A percentile compares a stretch with the other conserved stretches of the same genome.
Evolutionary conservation across 2,797 vertebrate genomes (phyloP).

Genomic region (Onychomys torridus): DNA sequence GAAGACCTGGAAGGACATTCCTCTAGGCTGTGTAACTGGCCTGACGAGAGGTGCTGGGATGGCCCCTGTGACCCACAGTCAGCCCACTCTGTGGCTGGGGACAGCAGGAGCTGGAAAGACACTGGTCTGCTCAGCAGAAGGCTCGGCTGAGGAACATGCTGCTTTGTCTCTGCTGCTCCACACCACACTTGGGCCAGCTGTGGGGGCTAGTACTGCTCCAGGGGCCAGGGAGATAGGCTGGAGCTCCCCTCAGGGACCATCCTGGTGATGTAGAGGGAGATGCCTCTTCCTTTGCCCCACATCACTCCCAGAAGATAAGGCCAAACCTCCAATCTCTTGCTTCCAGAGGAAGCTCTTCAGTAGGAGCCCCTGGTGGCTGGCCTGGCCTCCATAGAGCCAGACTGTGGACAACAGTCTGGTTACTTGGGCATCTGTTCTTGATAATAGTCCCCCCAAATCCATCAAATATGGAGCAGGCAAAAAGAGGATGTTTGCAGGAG

Average conservation of each 20-base stretch:
- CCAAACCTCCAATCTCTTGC: accelerated
- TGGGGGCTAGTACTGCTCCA: neutral
- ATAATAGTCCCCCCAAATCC: neutral
- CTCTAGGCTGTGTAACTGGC: neutral
- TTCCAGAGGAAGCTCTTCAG: neutral
- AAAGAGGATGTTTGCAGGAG: neutral
- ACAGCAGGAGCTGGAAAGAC: neutral
- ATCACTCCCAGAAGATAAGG: neutral
- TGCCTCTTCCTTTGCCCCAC: neutral
- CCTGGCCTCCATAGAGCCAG: neutral
- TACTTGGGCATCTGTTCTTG: neutral
- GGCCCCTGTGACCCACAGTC: too few relatives aligned
- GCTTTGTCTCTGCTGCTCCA: neutral
- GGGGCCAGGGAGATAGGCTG: neutral
- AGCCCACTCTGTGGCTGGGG: accelerated
- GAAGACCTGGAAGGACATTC: neutral
- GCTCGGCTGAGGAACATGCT: neutral
- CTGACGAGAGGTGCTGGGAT: neutral
- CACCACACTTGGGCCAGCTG: neutral
- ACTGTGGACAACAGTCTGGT: neutral
- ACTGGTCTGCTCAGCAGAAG: neutral
- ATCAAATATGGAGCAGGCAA: neutral
- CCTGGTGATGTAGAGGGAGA: neutral
- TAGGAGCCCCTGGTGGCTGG: neutral
- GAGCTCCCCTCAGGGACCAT: neutral